Conservation (phyloP, 2,888 invertebrate genomes). For the Synanthedon tipuliformis region DNA sequence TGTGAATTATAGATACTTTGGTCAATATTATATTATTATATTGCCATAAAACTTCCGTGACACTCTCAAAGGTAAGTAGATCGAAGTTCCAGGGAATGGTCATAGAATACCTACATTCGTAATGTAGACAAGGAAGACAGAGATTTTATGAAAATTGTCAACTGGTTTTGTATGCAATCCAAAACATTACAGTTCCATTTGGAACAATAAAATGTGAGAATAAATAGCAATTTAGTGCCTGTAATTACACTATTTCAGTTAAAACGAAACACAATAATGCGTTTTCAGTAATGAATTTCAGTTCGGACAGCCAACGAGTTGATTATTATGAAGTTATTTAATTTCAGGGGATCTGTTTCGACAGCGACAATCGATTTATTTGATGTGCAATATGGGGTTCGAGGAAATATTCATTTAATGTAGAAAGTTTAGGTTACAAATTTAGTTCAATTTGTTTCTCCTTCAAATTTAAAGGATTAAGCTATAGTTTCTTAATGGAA, state of each 20-base stretch:
- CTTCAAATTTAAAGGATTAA: no score
- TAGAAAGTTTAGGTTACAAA: no score
- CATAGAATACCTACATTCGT: no score
- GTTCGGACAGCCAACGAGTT: conserved; percentile 33
- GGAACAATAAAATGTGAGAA: conserved; percentile 5
- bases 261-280: conserved; percentile 18
- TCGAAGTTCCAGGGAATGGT: no score
- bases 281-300: conserved; percentile 29
- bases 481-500: no score
- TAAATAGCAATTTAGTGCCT: conserved; percentile 19
- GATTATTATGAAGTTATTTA: conserved; percentile 46
- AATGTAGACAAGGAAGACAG: no score
- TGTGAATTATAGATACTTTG: no score
- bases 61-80: no score
- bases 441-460: no score
- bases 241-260: conserved; percentile 19
- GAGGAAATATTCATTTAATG: conserved; percentile 11
- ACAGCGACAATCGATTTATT: conserved; percentile 1
- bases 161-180: background rate
- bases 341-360: conserved; percentile 15
- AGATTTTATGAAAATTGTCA: no score
- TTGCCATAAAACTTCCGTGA: no score
- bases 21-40: no score
- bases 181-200: background rate
- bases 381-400: conserved; percentile 2